phyloP scores from a whole-genome alignment of 2,888 invertebrate genomes.

The Morpho helenor region DNA sequence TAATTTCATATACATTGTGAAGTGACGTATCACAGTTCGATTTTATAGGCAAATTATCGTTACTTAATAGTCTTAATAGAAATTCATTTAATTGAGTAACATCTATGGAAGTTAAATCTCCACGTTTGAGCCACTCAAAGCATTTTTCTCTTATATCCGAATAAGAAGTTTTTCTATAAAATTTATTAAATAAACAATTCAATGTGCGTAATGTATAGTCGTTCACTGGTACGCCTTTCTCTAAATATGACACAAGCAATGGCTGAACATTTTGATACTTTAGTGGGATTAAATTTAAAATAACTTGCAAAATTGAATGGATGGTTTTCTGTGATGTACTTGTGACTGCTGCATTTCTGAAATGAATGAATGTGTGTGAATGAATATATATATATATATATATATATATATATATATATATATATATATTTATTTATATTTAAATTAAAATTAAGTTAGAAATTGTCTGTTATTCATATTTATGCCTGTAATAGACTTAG shows the following conservation, averaged over 20 bases:
- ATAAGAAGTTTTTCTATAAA: conserved; percentile 55
- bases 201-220: conserved; percentile 51
- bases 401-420: too few species aligned
- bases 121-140: conserved; percentile 51
- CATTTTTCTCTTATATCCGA: conserved; percentile 45
- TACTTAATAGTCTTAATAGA: conserved; percentile 47
- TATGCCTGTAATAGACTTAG: too few species aligned
- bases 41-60: conserved; percentile 46
- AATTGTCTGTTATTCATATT: too few species aligned
- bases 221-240: conserved; percentile 62
- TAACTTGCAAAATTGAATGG: conserved; percentile 51
- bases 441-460: too few species aligned
- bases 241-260: conserved; percentile 58
- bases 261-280: conserved; percentile 48
- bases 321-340: conserved; percentile 46
- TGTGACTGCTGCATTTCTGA: conserved; percentile 50
- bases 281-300: conserved; percentile 46
- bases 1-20: conserved; percentile 36
- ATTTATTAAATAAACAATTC: conserved; percentile 45
- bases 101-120: conserved; percentile 29
- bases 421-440: too few species aligned
- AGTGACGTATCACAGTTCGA: not conserved
- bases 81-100: conserved; percentile 36
- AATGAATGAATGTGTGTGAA: too few species aligned
- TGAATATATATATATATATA: too few species aligned